Evolutionary conservation across 2,888 invertebrate genomes (phyloP).

Genomic region (Trichopoda pennipes): DNA sequence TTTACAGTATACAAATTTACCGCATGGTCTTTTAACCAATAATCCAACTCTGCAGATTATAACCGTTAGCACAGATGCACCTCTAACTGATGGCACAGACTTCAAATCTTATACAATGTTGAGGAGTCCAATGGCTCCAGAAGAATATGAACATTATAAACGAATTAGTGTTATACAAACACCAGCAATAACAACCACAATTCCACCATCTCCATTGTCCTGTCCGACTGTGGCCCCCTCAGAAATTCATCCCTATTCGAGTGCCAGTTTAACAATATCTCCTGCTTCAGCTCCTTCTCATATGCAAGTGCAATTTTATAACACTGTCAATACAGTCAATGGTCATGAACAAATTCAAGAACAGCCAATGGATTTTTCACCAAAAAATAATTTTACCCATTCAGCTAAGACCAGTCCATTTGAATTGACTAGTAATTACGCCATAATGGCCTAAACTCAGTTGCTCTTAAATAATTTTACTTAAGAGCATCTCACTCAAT

Average conservation of each 20-base stretch:
- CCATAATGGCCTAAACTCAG: slow-evolving; percentile 76
- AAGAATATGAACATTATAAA: slow-evolving; percentile 77
- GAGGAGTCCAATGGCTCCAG: slow-evolving; percentile 73
- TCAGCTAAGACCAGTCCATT: slow-evolving; percentile 80
- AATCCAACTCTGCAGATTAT: slow-evolving; percentile 56
- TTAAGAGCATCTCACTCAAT: slow-evolving; percentile 27
- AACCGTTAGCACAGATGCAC: slow-evolving; percentile 44
- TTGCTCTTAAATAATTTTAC: background rate
- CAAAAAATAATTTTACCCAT: slow-evolving; percentile 80
- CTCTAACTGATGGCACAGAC: slow-evolving; percentile 34
- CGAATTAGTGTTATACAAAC: slow-evolving; percentile 78
- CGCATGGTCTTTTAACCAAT: slow-evolving; percentile 12
- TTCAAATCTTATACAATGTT: slow-evolving; percentile 75
- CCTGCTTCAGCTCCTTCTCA: slow-evolving; percentile 51
- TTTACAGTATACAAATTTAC: slow-evolving; percentile 39
- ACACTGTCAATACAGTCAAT: slow-evolving; percentile 33
- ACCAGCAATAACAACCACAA: slow-evolving; percentile 69
- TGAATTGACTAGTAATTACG: slow-evolving; percentile 79
- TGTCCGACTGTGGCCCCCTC: slow-evolving; percentile 37
- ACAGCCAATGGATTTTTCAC: slow-evolving; percentile 80
- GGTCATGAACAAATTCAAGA: slow-evolving; percentile 73
- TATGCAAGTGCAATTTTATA: slow-evolving; percentile 72
- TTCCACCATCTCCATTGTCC: slow-evolving; percentile 19
- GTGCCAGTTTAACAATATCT: slow-evolving; percentile 15
- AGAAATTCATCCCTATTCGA: slow-evolving; percentile 54